Evolutionary conservation across 2,113 vertebrate species (phyloP), one percentile per base, ranked within the genome.

Genomic region (Phaethon lepturus): DNA sequence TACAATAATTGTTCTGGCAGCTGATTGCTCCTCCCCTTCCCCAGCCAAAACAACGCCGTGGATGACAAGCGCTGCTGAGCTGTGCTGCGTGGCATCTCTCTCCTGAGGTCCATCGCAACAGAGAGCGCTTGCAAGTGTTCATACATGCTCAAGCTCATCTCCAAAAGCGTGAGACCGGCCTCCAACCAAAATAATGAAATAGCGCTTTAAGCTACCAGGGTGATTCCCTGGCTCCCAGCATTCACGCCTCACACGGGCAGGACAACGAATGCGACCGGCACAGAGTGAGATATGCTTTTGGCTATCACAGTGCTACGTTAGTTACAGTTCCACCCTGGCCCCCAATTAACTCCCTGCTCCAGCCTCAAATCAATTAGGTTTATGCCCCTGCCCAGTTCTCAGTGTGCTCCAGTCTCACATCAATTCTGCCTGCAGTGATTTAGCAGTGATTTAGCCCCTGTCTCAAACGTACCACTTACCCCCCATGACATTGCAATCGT

Each of bases 321-420:
- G 74, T 97, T 96, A 97, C 96, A 93, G 96, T 97, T 97, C 95
- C 92, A 96, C 95, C 82, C 94, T 97, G 92, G 95, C 96, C 95
- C 88, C 96, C 96, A 97, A 96, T 96, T 96, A 97, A 97, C 96
- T 96, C 88, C 38, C 67, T 97, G 96, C 95, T 93, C 96, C 88
- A 96, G 97, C 97, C 95, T 96, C 97, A 95, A 97, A 96, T 97
- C 97, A 97, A 96, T 97, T 96, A 97, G 92, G 96, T 97, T 97
- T 97, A 96, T 96, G 96, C 95, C 95, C 95, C 95, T 97, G 96
- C 95, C 96, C 96, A 73, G 95, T 96, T 97, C 96, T 96, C 95
- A 88, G 93, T 96, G 85, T 95, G 96, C 85, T 96, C 81, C 90
- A 96, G 81, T 73, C 96, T 97, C 95, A 96, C 96, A 96, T 97